Evolutionary conservation across 2,797 vertebrate species (phyloP).

Genomic region (Calcarius lapponicus): DNA sequence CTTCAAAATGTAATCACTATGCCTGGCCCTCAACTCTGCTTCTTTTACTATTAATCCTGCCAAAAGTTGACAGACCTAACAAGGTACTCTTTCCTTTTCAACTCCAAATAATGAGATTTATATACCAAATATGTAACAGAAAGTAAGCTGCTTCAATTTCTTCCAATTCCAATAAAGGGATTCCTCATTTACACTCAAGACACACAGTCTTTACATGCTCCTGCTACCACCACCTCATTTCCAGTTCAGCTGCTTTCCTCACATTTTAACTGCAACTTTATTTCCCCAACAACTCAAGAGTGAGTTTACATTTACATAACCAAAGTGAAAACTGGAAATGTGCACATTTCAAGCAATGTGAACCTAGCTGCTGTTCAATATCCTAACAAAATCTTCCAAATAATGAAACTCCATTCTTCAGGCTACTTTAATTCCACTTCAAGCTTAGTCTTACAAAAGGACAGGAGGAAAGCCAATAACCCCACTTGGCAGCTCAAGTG

Average conservation of each 20-base stretch:
- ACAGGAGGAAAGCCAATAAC: background rate
- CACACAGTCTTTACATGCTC: background rate
- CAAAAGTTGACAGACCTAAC: background rate
- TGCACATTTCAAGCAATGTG: background rate
- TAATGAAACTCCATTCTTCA: background rate
- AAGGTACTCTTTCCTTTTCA: background rate
- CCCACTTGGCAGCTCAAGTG: background rate
- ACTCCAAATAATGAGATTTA: background rate
- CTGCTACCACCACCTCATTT: background rate
- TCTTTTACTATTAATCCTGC: background rate
- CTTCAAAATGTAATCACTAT: background rate
- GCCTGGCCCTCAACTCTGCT: background rate
- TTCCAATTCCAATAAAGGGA: background rate
- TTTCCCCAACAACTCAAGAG: slow-evolving; percentile 1
- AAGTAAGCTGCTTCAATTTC: background rate
- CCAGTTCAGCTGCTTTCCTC: slow-evolving; percentile 6
- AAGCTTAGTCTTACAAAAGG: background rate
- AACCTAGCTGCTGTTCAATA: background rate
- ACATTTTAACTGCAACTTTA: slow-evolving; percentile 3
- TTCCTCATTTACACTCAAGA: background rate
- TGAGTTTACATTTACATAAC: slow-evolving; percentile 18
- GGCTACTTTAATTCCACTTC: background rate
- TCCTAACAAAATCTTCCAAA: slow-evolving; percentile 2
- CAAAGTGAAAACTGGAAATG: background rate
- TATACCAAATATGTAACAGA: background rate